A percentile compares a stretch with the other conserved stretches of the same genome.
Evolutionary conservation across 1,140 invertebrate genomes (phyloP).

Genomic region (Drosophila nasuta): DNA sequence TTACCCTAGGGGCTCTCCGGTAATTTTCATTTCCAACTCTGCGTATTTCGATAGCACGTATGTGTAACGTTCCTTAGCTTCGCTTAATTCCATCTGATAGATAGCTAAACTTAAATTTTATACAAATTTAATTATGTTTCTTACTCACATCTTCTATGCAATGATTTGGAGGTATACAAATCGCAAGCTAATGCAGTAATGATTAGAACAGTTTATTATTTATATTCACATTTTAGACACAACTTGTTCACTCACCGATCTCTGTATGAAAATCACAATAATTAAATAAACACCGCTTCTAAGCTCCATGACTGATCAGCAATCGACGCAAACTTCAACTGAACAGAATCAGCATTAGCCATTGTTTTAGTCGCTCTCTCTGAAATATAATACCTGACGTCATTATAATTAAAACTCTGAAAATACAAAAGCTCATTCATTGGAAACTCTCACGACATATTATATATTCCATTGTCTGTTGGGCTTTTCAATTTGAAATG

Average conservation of each 20-base stretch:
- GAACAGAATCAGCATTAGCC: constrained; percentile 10
- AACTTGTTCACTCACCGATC: constrained; percentile 17
- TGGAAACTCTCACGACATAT: constrained; percentile 42
- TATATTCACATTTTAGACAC: neutral
- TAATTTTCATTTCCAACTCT: constrained; percentile 71
- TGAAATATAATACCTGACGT: constrained; percentile 27
- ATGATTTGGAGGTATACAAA: constrained; percentile 61
- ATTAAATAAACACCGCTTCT: constrained; percentile 3
- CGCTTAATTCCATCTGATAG: constrained; percentile 58
- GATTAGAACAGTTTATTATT: neutral
- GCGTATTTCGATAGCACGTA: constrained; percentile 72
- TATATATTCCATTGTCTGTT: neutral
- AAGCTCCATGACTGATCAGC: constrained; percentile 29
- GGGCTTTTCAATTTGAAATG: neutral
- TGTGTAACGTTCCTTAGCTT: constrained; percentile 54
- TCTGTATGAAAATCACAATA: neutral
- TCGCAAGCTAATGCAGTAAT: constrained; percentile 30
- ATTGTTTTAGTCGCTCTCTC: constrained; percentile 8
- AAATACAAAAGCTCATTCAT: constrained; percentile 41
- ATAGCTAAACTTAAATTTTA: neutral
- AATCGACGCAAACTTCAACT: constrained; percentile 39
- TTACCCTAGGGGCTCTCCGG: constrained; percentile 70
- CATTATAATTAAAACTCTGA: constrained; percentile 41
- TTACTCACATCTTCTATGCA: constrained; percentile 73
- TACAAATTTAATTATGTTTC: neutral